Conservation (phyloP, 1,140 invertebrate species). For the Lanistes nyassanus region DNA sequence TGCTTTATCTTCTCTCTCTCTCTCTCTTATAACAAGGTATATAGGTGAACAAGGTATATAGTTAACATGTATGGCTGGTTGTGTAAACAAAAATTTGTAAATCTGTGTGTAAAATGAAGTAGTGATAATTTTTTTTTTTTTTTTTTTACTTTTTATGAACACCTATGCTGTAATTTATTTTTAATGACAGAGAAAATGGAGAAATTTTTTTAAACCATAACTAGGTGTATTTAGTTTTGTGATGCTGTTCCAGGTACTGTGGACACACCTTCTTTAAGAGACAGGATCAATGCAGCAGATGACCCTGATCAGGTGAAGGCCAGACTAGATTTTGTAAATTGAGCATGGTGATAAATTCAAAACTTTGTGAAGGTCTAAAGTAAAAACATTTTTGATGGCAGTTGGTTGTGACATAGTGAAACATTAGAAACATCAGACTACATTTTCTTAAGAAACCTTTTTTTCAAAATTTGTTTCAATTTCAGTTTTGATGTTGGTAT, state of each 20-base stretch:
- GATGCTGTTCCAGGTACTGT: constrained; percentile 55
- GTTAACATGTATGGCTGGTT: too few relatives aligned
- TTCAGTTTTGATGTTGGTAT: background rate
- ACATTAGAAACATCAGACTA: background rate
- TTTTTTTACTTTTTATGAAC: too few relatives aligned
- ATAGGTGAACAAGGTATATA: too few relatives aligned
- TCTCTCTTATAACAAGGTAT: background rate
- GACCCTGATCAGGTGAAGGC: constrained; percentile 54
- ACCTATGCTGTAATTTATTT: background rate
- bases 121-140: background rate
- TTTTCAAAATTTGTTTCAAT: background rate
- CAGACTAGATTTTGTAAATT: background rate
- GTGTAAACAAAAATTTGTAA: too few relatives aligned
- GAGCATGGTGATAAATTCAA: background rate
- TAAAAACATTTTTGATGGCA: background rate
- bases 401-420: background rate
- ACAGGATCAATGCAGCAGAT: constrained; percentile 52
- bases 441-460: background rate
- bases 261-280: constrained; percentile 60
- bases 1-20: constrained; percentile 2
- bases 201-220: too few relatives aligned
- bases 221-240: constrained; percentile 3
- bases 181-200: too few relatives aligned
- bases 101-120: background rate
- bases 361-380: too few relatives aligned